Evolutionary conservation across 92 coral and sea anemone genomes (phyloP).

Genomic region (Bergia puertoricense): DNA sequence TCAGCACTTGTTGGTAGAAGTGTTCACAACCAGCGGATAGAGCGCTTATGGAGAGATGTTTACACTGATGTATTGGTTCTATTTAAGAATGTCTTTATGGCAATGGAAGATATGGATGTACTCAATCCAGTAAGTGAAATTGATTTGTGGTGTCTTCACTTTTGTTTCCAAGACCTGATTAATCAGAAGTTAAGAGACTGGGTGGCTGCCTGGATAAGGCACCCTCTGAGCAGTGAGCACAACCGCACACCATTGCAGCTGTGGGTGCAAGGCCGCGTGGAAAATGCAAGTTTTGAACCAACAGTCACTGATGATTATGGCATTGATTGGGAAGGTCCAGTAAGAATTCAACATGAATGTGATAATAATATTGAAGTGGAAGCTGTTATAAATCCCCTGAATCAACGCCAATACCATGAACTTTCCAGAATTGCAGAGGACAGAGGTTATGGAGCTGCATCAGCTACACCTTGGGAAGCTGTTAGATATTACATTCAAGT

Average conservation of each 20-base stretch:
- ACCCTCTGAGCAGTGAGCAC: conserved; percentile 52
- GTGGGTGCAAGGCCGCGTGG: conserved; percentile 55
- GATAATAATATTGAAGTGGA: neutral
- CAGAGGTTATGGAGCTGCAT: conserved; percentile 13
- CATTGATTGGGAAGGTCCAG: conserved; percentile 53
- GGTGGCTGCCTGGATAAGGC: conserved; percentile 59
- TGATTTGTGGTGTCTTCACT: conserved; percentile 38
- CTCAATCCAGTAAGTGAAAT: conserved; percentile 36
- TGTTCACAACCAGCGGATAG: neutral
- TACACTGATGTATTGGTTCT: conserved; percentile 51
- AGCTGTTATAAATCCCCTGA: conserved; percentile 12
- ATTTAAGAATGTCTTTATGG: conserved; percentile 44
- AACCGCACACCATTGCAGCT: conserved; percentile 51
- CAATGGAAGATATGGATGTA: conserved; percentile 47
- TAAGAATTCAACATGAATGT: conserved; percentile 39
- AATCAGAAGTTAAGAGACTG: conserved; percentile 45
- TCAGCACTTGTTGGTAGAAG: no score
- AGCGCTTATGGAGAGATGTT: conserved; percentile 57
- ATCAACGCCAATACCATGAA: conserved; percentile 11
- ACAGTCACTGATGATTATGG: conserved; percentile 55
- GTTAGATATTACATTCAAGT: conserved; percentile 6
- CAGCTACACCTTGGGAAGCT: conserved; percentile 21
- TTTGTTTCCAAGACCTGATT: conserved; percentile 46
- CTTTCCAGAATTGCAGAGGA: neutral
- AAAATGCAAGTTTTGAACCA: conserved; percentile 33